phyloP scores from a whole-genome alignment of 1,140 invertebrate genomes.

The Geopemphigus sp. region DNA sequence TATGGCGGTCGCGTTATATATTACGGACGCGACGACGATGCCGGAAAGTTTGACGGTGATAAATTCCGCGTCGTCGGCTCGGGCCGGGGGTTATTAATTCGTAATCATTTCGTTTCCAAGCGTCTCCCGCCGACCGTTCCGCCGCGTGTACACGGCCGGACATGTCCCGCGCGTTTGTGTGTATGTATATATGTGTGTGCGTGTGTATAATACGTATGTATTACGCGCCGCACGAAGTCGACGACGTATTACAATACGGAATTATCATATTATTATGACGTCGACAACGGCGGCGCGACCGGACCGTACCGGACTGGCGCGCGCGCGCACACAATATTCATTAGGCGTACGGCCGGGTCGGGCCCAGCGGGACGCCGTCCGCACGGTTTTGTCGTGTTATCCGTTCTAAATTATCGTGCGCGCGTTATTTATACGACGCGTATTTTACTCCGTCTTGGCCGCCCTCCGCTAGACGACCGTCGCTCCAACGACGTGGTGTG shows the following conservation, averaged over 20 bases:
- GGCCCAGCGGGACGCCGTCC: slow-evolving; percentile 22
- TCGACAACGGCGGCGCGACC: no score
- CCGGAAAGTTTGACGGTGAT: slow-evolving; percentile 27
- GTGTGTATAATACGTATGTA: no score
- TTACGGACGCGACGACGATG: background rate
- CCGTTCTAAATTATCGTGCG: slow-evolving; percentile 34
- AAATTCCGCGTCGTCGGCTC: slow-evolving; percentile 4
- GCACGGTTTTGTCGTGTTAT: slow-evolving; percentile 32
- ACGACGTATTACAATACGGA: background rate
- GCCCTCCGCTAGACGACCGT: background rate
- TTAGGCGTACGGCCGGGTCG: slow-evolving; percentile 27
- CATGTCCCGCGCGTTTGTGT: no score
- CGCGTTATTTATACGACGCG: no score
- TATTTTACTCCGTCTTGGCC: no score
- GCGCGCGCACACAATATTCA: slow-evolving; percentile 19
- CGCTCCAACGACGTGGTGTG: slow-evolving; percentile 5
- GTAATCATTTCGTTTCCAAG: slow-evolving; percentile 32
- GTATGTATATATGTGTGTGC: no score
- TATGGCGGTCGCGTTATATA: no score
- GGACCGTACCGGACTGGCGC: background rate
- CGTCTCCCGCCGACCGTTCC: background rate
- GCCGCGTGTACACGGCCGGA: no score
- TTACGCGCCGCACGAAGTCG: no score
- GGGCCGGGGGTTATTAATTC: slow-evolving; percentile 14
- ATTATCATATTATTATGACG: slow-evolving; percentile 16